Evolutionary conservation across 2,888 invertebrate species (phyloP).

Genomic region (Ophonus ardosiacus): DNA sequence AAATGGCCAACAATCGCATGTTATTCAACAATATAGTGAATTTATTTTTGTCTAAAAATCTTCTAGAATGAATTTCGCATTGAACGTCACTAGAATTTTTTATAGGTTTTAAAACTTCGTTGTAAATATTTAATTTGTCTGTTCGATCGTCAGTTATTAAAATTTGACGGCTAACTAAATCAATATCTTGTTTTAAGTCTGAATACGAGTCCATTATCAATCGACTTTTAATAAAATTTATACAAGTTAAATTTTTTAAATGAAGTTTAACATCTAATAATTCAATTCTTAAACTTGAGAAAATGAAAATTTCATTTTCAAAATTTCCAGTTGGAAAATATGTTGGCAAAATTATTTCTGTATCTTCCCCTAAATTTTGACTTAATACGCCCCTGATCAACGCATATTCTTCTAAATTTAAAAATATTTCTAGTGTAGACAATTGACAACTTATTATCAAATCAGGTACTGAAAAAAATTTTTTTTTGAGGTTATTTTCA

Average conservation of each 20-base stretch:
- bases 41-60: slow-evolving; percentile 82
- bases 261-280: slow-evolving; percentile 91
- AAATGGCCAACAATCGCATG: slow-evolving; percentile 94
- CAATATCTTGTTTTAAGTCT: slow-evolving; percentile 93
- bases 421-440: slow-evolving; percentile 88
- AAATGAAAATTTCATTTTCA: neutral
- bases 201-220: slow-evolving; percentile 91
- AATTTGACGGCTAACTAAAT: slow-evolving; percentile 95
- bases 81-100: slow-evolving; percentile 80
- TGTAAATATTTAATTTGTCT: slow-evolving; percentile 84
- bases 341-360: slow-evolving; percentile 81
- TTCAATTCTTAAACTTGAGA: slow-evolving; percentile 87
- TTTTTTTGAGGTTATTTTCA: too few relatives aligned
- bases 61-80: slow-evolving; percentile 81
- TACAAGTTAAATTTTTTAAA: slow-evolving; percentile 85
- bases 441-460: slow-evolving; percentile 90
- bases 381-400: slow-evolving; percentile 91
- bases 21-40: slow-evolving; percentile 95
- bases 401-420: slow-evolving; percentile 92
- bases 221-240: slow-evolving; percentile 94
- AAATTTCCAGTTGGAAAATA: neutral
- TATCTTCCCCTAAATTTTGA: slow-evolving; percentile 92
- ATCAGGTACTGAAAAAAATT: slow-evolving; percentile 82
- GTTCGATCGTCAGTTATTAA: slow-evolving; percentile 85
- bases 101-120: slow-evolving; percentile 28